phyloP scores from a whole-genome alignment of 1,140 invertebrate species.

The Ooceraea biroi region DNA sequence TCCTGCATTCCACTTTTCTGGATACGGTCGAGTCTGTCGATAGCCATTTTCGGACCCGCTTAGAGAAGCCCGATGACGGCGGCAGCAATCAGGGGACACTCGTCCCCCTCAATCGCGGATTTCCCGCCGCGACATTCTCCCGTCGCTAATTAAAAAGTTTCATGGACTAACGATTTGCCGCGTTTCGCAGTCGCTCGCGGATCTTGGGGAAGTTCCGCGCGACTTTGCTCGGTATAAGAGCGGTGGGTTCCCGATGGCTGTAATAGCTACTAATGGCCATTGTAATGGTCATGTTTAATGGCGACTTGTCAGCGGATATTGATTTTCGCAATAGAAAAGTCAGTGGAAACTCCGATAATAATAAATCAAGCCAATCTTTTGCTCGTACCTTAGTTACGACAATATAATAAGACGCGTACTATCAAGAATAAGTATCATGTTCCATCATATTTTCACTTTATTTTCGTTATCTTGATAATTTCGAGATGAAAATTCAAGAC shows the following conservation, averaged over 20 bases:
- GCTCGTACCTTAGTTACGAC: background rate
- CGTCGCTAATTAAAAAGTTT: conserved; percentile 51
- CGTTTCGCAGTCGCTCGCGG: background rate
- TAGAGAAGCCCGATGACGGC: background rate
- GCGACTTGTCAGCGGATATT: background rate
- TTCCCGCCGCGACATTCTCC: conserved; percentile 13
- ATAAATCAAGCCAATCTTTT: background rate
- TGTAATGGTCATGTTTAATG: conserved; percentile 6
- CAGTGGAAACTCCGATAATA: background rate
- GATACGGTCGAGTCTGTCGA: conserved; percentile 47
- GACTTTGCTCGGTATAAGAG: background rate
- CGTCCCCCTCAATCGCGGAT: background rate
- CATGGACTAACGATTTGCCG: conserved; percentile 17
- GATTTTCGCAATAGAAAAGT: background rate
- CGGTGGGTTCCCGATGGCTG: conserved; percentile 11
- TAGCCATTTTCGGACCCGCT: conserved; percentile 26
- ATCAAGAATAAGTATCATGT: no score
- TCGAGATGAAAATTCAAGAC: background rate
- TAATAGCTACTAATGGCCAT: background rate
- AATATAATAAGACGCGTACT: background rate
- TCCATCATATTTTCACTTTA: no score
- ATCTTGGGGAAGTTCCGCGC: conserved; percentile 16
- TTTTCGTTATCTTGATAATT: background rate
- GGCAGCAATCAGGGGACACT: background rate
- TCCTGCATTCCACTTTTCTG: conserved; percentile 10